Evolutionary conservation across 2,888 invertebrate species (phyloP).

Genomic region (Cremastinae sp.): DNA sequence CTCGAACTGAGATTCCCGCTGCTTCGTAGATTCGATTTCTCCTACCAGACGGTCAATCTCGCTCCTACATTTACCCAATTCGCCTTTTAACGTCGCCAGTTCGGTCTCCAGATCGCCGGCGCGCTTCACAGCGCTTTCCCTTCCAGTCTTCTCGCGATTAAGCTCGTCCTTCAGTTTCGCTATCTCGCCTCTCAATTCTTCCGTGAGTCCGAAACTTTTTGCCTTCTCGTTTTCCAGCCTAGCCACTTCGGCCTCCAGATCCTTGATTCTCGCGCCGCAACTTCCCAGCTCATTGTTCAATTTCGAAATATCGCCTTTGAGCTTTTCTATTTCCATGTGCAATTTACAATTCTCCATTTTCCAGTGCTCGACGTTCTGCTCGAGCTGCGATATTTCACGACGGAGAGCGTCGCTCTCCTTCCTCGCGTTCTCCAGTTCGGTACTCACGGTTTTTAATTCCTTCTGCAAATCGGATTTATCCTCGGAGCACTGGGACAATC

Average conservation of each 20-base stretch:
- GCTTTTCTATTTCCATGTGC: constrained; percentile 61
- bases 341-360: constrained; percentile 60
- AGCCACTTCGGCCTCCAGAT: constrained; percentile 45
- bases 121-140: constrained; percentile 37
- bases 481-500: constrained; percentile 40
- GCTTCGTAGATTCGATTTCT: constrained; percentile 42
- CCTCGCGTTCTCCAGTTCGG: constrained; percentile 41
- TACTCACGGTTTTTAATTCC: constrained; percentile 50
- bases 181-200: constrained; percentile 35
- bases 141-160: constrained; percentile 57
- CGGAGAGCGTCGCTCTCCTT: constrained; percentile 54
- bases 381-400: constrained; percentile 45
- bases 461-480: constrained; percentile 60
- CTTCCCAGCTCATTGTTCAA: constrained; percentile 58
- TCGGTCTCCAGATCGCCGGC: constrained; percentile 49
- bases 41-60: constrained; percentile 60
- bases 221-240: constrained; percentile 44
- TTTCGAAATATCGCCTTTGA: constrained; percentile 59
- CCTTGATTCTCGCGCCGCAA: constrained; percentile 50
- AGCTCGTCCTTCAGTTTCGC: constrained; percentile 54
- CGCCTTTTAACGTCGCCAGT: constrained; percentile 56
- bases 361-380: constrained; percentile 63
- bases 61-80: constrained; percentile 60
- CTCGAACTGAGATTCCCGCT: constrained; percentile 44
- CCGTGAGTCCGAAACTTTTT: constrained; percentile 14